phyloP scores from a whole-genome alignment of 1,140 invertebrate genomes.

The Platyscapa corneri region DNA sequence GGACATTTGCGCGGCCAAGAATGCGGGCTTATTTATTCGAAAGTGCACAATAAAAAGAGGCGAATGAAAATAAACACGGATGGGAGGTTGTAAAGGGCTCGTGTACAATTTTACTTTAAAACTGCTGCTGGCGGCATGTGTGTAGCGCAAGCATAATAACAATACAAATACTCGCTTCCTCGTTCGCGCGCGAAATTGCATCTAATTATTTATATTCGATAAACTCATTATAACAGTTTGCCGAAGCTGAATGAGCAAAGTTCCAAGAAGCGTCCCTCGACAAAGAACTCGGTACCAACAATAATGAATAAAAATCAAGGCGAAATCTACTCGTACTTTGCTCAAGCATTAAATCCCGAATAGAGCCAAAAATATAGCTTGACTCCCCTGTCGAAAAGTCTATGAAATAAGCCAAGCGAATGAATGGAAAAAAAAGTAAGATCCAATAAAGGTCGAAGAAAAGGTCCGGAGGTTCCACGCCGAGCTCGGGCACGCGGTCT shows the following conservation, averaged over 20 bases:
- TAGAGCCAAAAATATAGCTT: slow-evolving; percentile 11
- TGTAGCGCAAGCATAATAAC: background rate
- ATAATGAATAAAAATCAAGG: slow-evolving; percentile 6
- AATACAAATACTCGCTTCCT: no score
- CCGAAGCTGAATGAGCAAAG: background rate
- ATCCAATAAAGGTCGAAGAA: slow-evolving; percentile 11
- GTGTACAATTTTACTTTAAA: no score
- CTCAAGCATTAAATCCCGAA: background rate
- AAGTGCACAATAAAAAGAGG: background rate
- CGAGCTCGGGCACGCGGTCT: slow-evolving; percentile 3
- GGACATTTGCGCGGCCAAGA: slow-evolving; percentile 4
- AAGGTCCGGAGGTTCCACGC: background rate
- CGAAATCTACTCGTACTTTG: background rate
- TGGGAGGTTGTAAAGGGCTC: no score
- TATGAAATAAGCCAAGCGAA: background rate
- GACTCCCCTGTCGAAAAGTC: slow-evolving; percentile 31
- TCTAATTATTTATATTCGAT: background rate
- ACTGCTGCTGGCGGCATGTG: background rate
- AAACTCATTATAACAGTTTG: background rate
- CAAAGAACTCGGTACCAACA: background rate
- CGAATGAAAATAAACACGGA: slow-evolving; percentile 19
- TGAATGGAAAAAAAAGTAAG: slow-evolving; percentile 25
- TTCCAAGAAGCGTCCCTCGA: background rate
- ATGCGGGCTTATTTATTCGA: background rate
- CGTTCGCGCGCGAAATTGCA: background rate